Evolutionary conservation across 2,113 vertebrate genomes (phyloP), one percentile per base, ranked within the genome.

Genomic region (Lathamus discolor): DNA sequence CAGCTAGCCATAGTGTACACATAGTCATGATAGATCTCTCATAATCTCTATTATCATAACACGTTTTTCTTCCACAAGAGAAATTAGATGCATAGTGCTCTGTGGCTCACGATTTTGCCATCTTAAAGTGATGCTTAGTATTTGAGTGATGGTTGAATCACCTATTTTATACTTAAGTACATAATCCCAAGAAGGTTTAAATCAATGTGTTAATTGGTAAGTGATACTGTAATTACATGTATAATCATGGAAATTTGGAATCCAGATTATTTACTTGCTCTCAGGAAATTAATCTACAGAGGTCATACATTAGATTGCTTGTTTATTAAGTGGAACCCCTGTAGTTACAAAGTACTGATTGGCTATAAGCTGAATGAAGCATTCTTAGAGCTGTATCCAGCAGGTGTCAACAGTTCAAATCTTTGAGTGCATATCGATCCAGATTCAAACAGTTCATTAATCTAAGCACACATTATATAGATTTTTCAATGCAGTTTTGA

Each of bases 381-480:
- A 39, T 96, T 96, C 97, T 97, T 96, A 91, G 94, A 84, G 97
- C 95, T 98, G 97, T 91, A 97, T 98, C 97, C 96, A 98, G 97
- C 97, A 97, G 97, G 98, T 98, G 98, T 98, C 98, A 97, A 98
- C 91, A 92, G 97, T 98, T 97, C 96, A 96, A 92, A 90, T 97
- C 97, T 97, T 96, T 87, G 94, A 98, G 98, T 97, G 95, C 11
- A 82, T 98, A 98, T 98, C 97, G 98, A 98, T 98, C 97, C 91
- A 74, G 88, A 97, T 98, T 98, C 98, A 98, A 98, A 98, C 97
- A 98, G 97, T 98, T 98, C 98, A 98, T 98, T 98, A 98, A 98
- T 98, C 98, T 98, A 98, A 98, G 98, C 96, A 96, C 97, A 98
- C 96, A 96, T 98, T 98, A 98, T 98, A 98, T 98, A 94, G 98